Conservation (phyloP, 2,113 vertebrate species). For the Centropristis striata region DNA sequence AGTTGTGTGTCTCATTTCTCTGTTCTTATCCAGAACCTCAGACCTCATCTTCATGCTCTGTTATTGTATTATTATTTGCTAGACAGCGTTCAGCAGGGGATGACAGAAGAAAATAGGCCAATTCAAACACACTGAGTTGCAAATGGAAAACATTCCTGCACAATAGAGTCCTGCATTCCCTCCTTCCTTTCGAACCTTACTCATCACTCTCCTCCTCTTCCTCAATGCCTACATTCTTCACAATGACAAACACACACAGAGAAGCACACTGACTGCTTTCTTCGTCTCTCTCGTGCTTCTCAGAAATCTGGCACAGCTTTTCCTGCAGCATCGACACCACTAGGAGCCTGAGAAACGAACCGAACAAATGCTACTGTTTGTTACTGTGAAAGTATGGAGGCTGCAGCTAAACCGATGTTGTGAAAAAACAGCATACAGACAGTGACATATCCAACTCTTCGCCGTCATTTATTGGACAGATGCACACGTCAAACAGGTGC, state of each 20-base stretch:
- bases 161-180: constrained; percentile 24
- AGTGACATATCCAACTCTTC: not conserved
- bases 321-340: constrained; percentile 23
- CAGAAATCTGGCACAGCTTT: constrained; percentile 41
- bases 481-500: constrained; percentile 23
- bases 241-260: constrained; percentile 20
- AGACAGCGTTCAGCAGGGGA: constrained; percentile 36
- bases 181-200: constrained; percentile 39
- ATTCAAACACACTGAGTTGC: constrained; percentile 24
- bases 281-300: constrained; percentile 25
- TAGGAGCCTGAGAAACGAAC: constrained; percentile 33
- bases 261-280: constrained; percentile 32
- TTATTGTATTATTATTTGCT: constrained; percentile 53
- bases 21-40: constrained; percentile 40
- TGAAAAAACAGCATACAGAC: constrained; percentile 22
- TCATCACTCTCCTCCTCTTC: constrained; percentile 44
- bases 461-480: constrained; percentile 19
- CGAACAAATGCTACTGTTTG: constrained; percentile 5
- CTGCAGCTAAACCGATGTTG: constrained; percentile 18
- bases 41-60: constrained; percentile 24
- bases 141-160: constrained; percentile 45
- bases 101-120: constrained; percentile 14
- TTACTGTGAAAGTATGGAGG: constrained; percentile 8
- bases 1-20: constrained; percentile 19
- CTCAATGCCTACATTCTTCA: constrained; percentile 55